These are phyloP conservation scores for Solenodon paradoxus DNA, from an alignment of 2,113 vertebrate species.

Conservation along the genomic window DNA sequence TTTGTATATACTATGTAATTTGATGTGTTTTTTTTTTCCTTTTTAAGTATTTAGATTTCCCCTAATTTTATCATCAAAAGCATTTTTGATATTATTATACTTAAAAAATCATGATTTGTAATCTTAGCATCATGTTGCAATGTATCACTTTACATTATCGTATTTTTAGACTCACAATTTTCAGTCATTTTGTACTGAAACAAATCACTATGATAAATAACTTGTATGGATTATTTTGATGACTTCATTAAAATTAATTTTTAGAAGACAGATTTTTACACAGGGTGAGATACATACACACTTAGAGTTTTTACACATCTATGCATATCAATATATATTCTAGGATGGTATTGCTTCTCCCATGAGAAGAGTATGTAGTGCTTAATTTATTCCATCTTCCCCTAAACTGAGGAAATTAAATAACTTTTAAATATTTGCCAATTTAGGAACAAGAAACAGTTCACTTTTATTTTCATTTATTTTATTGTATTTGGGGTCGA, in stretches of 20 bases:
- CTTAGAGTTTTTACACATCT: neutral
- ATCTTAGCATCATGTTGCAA: neutral
- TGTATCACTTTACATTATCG: neutral
- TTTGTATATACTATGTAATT: too few relatives aligned
- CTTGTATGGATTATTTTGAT: neutral
- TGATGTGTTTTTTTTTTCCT: neutral
- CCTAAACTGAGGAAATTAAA: neutral
- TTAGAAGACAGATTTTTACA: neutral
- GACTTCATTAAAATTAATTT: neutral
- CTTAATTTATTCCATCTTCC: neutral
- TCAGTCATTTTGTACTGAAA: neutral
- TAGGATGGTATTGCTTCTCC: neutral
- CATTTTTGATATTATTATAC: neutral
- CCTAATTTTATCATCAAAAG: neutral
- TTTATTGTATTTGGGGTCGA: neutral
- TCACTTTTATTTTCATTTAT: too few relatives aligned
- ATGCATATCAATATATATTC: neutral
- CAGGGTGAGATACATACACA: neutral
- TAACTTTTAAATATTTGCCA: neutral
- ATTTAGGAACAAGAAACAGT: neutral
- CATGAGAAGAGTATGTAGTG: neutral
- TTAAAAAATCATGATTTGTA: neutral
- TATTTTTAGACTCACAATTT: neutral
- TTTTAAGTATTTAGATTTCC: neutral
- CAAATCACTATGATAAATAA: neutral